phyloP scores from a whole-genome alignment of 2,113 vertebrate genomes.

The Pandion haliaetus region DNA sequence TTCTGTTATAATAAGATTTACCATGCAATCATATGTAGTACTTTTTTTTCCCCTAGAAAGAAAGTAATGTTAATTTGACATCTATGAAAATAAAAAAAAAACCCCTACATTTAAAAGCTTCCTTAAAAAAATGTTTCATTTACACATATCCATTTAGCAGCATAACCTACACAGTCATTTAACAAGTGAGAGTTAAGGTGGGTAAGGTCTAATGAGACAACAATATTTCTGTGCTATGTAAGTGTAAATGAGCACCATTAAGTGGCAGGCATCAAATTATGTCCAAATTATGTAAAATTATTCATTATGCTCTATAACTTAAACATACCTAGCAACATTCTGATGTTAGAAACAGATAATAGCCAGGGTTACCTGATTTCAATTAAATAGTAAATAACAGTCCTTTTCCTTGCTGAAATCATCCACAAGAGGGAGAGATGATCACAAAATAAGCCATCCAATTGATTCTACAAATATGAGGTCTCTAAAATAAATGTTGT shows the following conservation, averaged over 20 bases:
- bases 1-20: background rate
- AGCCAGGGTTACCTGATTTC: background rate
- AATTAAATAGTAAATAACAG: background rate
- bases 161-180: background rate
- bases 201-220: background rate
- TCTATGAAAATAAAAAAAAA: background rate
- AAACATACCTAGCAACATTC: background rate
- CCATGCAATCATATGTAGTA: background rate
- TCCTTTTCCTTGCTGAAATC: background rate
- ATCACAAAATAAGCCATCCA: background rate
- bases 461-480: background rate
- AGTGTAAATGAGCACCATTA: background rate
- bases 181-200: background rate
- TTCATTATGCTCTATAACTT: background rate
- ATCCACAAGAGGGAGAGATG: constrained; percentile 42
- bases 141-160: background rate
- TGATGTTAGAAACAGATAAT: background rate
- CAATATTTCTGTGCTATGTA: background rate
- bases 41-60: background rate
- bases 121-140: background rate
- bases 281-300: too few relatives aligned
- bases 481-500: background rate
- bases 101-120: background rate
- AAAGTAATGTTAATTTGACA: background rate
- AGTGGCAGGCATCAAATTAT: background rate